Conservation (phyloP, 2,888 invertebrate species). For the Latrodectus elegans region DNA sequence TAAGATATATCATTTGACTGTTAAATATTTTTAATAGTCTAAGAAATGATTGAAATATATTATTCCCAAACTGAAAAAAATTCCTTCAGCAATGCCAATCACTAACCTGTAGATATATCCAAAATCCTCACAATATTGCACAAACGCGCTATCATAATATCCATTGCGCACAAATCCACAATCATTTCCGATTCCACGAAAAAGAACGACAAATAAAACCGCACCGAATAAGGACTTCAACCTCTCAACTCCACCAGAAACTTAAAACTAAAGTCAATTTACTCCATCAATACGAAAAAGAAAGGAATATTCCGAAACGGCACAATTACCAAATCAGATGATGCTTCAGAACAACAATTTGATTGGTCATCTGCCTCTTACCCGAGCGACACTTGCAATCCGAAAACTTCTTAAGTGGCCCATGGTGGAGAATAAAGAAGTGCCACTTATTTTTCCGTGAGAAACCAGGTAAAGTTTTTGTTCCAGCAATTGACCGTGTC, state of each 20-base stretch:
- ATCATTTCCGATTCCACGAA: neutral
- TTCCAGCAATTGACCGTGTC: slow-evolving; percentile 65
- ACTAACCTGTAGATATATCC: slow-evolving; percentile 60
- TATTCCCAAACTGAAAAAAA: neutral
- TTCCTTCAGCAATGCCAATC: neutral
- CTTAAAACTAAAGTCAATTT: too few species aligned
- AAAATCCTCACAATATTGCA: slow-evolving; percentile 60
- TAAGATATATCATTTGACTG: too few species aligned
- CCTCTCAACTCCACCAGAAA: too few species aligned
- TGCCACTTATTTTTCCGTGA: slow-evolving; percentile 41
- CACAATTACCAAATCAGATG: neutral
- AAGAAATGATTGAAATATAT: neutral
- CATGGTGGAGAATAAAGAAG: slow-evolving; percentile 6
- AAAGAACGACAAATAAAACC: neutral
- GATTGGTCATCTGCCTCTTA: slow-evolving; percentile 50
- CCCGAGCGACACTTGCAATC: neutral
- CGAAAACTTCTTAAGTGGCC: neutral
- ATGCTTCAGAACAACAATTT: slow-evolving; percentile 20
- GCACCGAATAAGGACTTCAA: neutral
- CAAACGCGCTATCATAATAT: slow-evolving; percentile 50
- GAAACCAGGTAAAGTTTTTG: slow-evolving; percentile 56
- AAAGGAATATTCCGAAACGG: slow-evolving; percentile 3
- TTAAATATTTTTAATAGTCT: too few species aligned
- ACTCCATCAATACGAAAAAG: neutral
- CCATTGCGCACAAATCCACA: slow-evolving; percentile 22